Evolutionary conservation across 2,888 invertebrate genomes (phyloP).

Genomic region (Stegana nigrithorax): DNA sequence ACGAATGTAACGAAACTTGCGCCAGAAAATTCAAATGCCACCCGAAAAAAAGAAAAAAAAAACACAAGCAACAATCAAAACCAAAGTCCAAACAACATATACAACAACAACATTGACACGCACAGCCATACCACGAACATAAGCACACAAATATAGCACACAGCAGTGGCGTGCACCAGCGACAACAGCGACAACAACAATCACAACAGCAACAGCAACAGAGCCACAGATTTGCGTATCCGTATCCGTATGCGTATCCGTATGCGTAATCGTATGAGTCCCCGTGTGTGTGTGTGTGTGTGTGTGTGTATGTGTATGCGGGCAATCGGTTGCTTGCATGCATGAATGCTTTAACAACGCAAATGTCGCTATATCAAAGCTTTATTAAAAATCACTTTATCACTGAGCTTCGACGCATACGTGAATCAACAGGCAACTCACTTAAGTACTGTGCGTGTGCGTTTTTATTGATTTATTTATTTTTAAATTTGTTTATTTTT

Average conservation of each 20-base stretch:
- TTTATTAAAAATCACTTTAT: conserved; percentile 15
- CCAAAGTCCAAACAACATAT: no score
- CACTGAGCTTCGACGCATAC: no score
- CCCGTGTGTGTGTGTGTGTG: not conserved
- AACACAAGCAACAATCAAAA: no score
- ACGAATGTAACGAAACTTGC: not conserved
- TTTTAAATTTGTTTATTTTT: no score
- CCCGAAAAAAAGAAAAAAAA: not conserved
- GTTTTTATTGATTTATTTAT: no score
- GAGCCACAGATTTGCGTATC: not conserved
- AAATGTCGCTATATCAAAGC: not conserved
- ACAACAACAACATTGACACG: not conserved
- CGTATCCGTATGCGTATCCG: not conserved
- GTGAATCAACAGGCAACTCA: not conserved
- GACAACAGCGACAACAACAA: not conserved
- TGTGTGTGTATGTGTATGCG: not conserved
- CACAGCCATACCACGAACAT: not conserved
- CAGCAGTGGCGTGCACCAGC: no score
- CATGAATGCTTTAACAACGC: not conserved
- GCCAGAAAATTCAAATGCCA: not conserved
- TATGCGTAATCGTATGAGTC: no score
- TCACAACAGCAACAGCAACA: not conserved
- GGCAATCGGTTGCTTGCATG: not conserved
- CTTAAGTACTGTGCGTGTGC: no score
- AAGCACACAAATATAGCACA: not conserved